Percentiles rank a stretch among this genome's conserved stretches.
Evolutionary conservation across 2,113 vertebrate genomes (phyloP).

Genomic region (Malurus cyaneus): DNA sequence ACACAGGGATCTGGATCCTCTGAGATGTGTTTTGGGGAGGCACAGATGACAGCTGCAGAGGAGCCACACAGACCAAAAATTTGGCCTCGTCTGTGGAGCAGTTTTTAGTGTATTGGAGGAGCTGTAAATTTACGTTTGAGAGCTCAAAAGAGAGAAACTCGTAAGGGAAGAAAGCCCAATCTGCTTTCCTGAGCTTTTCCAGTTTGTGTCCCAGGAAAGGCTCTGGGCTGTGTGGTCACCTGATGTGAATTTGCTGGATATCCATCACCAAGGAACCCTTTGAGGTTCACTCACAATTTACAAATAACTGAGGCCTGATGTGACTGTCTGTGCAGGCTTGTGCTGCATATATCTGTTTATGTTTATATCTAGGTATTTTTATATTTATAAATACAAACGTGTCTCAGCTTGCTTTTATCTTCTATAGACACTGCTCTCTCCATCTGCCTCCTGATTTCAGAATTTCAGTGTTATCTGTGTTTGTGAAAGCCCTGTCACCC

Average conservation of each 20-base stretch:
- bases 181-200: not conserved
- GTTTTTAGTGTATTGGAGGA: not conserved
- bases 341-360: not conserved
- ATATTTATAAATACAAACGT: not conserved
- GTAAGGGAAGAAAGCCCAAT: not conserved
- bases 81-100: not conserved
- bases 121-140: not conserved
- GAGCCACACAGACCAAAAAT: not conserved
- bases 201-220: not conserved
- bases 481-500: not conserved
- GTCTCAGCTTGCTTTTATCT: not conserved
- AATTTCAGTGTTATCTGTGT: conserved; percentile 10
- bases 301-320: not conserved
- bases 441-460: conserved; percentile 16
- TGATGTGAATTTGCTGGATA: not conserved
- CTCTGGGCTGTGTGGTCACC: not conserved
- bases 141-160: not conserved
- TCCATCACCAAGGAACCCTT: not conserved
- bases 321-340: fast-evolving
- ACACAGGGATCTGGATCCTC: not conserved
- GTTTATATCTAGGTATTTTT: not conserved
- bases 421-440: not conserved
- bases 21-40: not conserved
- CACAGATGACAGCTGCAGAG: not conserved
- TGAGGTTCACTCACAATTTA: not conserved